Evolutionary conservation across 2,888 invertebrate species (phyloP), one percentile per base, ranked within the genome.

Genomic region (Drosophila vallismaia): DNA sequence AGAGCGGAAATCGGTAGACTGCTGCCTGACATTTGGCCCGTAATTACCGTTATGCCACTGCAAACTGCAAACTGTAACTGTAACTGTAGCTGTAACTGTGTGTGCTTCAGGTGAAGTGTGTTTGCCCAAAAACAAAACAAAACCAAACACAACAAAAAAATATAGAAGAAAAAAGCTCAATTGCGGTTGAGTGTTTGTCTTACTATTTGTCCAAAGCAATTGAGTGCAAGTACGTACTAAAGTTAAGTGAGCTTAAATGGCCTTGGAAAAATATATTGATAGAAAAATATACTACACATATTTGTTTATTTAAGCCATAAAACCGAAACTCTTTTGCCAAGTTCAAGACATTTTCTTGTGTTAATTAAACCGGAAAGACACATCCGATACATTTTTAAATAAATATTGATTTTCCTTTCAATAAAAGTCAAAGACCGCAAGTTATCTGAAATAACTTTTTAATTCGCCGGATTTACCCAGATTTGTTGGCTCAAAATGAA

Each of bases 1-100:
- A 67, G 50, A 71, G 74, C 71, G 74, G 72, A 87, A 86, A 83
- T 86, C 88, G 73, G 73, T 75, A 62, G 58, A 82, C 74, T 82
- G 74, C 72, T 71, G 71, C 62, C 54, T 74, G 66, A 50, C 74
- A 76, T 87, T 85, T 79, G 73, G 71, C 59, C 72, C 71, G 75
- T 82, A 87, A 83, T 83, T 87, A 87, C 79, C 64, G 70, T 74
- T 69, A 74, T 68, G 49, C 36, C 55, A 72, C 59, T 71, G 68
- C 79, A 63, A 40, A 38, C 44, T 59, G 56, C 29, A 33, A 33
- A 55, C 58, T 56, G 50, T 36, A 36, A 36, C 36, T 36, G 12
- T 36, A 28, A 28, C 28, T 28, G 28, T 28, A 28, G 6, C 28
- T 28, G 28, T 28, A 28, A 28, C 28, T 28, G 28, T 4, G 28